Evolutionary conservation across 2,797 vertebrate genomes (phyloP).

Genomic region (Sebastes oblongus): DNA sequence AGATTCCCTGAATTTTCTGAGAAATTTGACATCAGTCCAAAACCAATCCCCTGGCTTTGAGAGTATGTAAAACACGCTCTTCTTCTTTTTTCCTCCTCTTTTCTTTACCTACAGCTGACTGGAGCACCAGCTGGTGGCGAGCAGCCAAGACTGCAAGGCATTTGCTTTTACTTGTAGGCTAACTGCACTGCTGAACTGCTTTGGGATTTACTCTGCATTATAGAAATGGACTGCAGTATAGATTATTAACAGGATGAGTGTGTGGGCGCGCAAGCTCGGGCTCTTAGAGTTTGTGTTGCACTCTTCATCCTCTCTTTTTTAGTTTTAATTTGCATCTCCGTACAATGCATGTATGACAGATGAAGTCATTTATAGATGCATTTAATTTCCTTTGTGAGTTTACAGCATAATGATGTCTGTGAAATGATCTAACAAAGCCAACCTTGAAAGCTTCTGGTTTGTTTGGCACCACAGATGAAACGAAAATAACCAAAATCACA

Average conservation of each 20-base stretch:
- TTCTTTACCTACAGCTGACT: constrained; percentile 77
- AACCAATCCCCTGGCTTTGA: constrained; percentile 68
- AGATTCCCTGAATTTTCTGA: constrained; percentile 54
- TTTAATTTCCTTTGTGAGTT: background rate
- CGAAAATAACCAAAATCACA: background rate
- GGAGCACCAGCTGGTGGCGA: constrained; percentile 77
- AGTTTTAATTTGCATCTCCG: constrained; percentile 31
- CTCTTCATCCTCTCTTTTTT: constrained; percentile 18
- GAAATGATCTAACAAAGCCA: background rate
- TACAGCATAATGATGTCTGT: background rate
- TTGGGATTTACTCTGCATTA: constrained; percentile 71
- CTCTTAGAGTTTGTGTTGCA: constrained; percentile 32
- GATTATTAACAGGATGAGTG: constrained; percentile 72
- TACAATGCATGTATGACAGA: background rate
- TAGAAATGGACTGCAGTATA: constrained; percentile 69
- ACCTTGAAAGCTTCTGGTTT: background rate
- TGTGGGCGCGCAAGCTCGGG: constrained; percentile 64
- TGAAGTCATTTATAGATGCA: background rate
- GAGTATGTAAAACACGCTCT: constrained; percentile 67
- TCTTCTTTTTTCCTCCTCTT: constrained; percentile 18
- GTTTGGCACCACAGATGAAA: background rate
- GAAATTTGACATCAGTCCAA: constrained; percentile 73
- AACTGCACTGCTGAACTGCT: constrained; percentile 65
- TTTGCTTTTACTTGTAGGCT: constrained; percentile 71
- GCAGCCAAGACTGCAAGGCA: constrained; percentile 78